Percentiles rank a stretch among this genome's conserved stretches.
These are phyloP conservation scores for Dallia pectoralis DNA, from an alignment of 2,797 vertebrate species.

Conservation along the genomic window DNA sequence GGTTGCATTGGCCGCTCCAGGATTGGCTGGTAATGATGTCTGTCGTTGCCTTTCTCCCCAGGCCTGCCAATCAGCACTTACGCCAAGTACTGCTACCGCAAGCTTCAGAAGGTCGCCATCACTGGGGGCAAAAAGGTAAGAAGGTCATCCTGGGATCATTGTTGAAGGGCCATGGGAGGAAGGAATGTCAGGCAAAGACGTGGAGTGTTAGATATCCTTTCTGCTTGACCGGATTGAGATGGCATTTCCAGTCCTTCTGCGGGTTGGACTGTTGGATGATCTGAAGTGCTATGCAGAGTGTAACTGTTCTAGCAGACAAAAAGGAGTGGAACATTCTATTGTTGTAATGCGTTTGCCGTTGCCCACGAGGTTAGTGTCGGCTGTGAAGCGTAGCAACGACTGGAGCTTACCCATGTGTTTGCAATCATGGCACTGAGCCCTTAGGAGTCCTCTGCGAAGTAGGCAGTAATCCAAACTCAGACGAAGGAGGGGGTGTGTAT, in stretches of 20 bases:
- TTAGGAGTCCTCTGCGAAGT: constrained; percentile 27
- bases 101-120: constrained; percentile 79
- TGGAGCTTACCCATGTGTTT: constrained; percentile 48
- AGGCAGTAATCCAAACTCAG: constrained; percentile 8
- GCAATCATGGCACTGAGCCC: constrained; percentile 34
- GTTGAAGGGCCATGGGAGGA: neutral
- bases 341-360: constrained; percentile 6
- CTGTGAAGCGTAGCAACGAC: constrained; percentile 3
- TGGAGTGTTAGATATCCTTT: neutral
- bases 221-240: neutral
- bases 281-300: neutral
- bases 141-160: neutral
- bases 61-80: constrained; percentile 80
- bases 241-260: neutral
- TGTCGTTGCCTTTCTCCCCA: constrained; percentile 31
- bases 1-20: neutral
- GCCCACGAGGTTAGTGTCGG: constrained; percentile 9
- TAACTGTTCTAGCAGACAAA: constrained; percentile 4
- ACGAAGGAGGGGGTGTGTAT: neutral
- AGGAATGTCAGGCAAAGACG: neutral
- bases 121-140: constrained; percentile 82
- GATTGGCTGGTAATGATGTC: neutral
- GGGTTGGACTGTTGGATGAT: neutral
- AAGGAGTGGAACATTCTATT: constrained; percentile 25
- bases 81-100: constrained; percentile 79